Conservation (phyloP, 2,113 vertebrate species). For the Odocoileus virginianus region DNA sequence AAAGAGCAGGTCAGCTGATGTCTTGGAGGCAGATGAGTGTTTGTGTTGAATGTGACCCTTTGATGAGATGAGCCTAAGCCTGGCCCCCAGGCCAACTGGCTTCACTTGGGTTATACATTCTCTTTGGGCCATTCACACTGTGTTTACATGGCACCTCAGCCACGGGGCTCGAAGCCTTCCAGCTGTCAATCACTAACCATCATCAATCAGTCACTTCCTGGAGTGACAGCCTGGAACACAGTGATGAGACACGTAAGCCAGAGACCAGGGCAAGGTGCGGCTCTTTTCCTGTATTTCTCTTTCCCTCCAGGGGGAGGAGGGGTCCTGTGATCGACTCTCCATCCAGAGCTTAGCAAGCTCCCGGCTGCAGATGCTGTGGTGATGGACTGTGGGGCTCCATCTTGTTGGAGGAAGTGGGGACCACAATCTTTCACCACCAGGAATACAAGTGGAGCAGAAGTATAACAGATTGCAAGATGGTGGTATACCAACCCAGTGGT, state of each 20-base stretch:
- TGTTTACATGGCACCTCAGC: not conserved
- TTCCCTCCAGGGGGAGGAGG: not conserved
- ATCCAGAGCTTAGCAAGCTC: not conserved
- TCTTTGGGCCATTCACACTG: too few relatives aligned
- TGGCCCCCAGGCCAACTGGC: not conserved
- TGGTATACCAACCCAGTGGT: not conserved
- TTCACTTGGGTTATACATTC: not conserved
- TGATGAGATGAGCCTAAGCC: not conserved
- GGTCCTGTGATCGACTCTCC: not conserved
- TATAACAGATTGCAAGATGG: not conserved
- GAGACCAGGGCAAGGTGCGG: not conserved
- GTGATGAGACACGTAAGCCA: not conserved
- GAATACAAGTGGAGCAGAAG: not conserved
- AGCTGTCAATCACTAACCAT: not conserved
- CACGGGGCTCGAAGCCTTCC: not conserved
- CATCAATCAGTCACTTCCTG: not conserved
- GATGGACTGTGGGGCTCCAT: not conserved
- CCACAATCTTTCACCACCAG: not conserved
- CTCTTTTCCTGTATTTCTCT: not conserved
- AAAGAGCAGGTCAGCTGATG: not conserved
- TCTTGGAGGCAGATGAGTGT: not conserved
- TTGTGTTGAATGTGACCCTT: not conserved
- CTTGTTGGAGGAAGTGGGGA: not conserved
- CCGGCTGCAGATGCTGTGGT: accelerated
- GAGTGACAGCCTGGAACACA: not conserved